Conservation (phyloP, 2,113 vertebrate species). For the Speoplatyrhinus poulsoni region DNA sequence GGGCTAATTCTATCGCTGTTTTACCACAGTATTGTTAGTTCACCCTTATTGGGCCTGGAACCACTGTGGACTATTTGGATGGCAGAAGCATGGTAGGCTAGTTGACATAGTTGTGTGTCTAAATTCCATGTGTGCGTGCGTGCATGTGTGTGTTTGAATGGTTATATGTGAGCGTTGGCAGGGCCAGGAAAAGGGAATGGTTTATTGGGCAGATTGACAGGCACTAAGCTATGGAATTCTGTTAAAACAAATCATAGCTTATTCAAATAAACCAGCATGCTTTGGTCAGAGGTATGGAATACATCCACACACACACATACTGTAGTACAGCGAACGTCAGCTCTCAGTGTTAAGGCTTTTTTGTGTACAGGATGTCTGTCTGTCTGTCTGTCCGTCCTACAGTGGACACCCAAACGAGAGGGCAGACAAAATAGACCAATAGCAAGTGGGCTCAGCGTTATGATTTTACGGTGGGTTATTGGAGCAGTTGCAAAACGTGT, state of each 20-base stretch:
- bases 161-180: slow-evolving; percentile 63
- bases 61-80: slow-evolving; percentile 47
- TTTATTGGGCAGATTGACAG: slow-evolving; percentile 56
- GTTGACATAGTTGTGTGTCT: slow-evolving; percentile 25
- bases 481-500: too few species aligned
- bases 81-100: slow-evolving; percentile 39
- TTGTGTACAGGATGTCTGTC: slow-evolving; percentile 1
- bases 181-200: slow-evolving; percentile 37
- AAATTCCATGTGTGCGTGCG: slow-evolving; percentile 30
- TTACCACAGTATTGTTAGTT: slow-evolving; percentile 47
- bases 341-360: slow-evolving; percentile 8
- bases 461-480: neutral
- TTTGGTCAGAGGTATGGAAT: slow-evolving; percentile 41
- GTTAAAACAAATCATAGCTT: slow-evolving; percentile 63
- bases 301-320: slow-evolving; percentile 29
- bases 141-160: slow-evolving; percentile 14
- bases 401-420: neutral
- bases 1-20: slow-evolving; percentile 42
- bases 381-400: slow-evolving; percentile 17
- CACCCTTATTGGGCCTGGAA: slow-evolving; percentile 43
- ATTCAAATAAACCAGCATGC: slow-evolving; percentile 66
- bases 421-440: slow-evolving; percentile 4
- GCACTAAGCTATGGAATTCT: slow-evolving; percentile 63
- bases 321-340: slow-evolving; percentile 13
- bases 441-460: slow-evolving; percentile 7